A percentile compares a stretch with the other conserved stretches of the same genome.
These are phyloP conservation scores for Paratilapia polleni DNA, from an alignment of 2,113 vertebrate genomes.

Conservation along the genomic window DNA sequence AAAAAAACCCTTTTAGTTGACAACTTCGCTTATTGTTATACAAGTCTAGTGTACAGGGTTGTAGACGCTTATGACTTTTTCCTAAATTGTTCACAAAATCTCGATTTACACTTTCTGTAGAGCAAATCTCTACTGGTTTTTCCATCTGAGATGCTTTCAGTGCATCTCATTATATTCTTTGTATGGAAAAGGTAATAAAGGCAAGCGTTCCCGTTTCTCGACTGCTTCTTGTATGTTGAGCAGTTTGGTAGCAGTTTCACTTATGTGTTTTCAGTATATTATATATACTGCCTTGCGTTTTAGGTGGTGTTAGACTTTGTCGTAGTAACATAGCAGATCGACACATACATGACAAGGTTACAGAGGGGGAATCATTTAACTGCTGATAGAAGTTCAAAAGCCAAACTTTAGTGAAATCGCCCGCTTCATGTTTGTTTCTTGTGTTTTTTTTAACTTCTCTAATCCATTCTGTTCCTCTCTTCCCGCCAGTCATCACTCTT, in stretches of 20 bases:
- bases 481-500: slow-evolving; percentile 40
- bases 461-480: slow-evolving; percentile 14
- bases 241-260: slow-evolving; percentile 7
- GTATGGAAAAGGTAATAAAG: neutral
- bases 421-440: neutral
- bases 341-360: neutral
- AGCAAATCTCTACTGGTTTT: neutral
- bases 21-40: neutral
- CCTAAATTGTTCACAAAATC: neutral
- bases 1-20: neutral
- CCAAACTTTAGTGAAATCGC: neutral
- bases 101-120: neutral
- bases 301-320: neutral
- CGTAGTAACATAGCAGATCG: neutral
- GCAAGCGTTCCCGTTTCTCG: neutral
- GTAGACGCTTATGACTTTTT: neutral
- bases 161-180: neutral
- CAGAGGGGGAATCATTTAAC: too few species aligned
- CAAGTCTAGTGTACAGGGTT: neutral
- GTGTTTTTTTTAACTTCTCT: neutral
- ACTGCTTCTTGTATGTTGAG: neutral
- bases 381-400: neutral
- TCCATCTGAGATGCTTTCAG: neutral
- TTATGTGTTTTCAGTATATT: neutral
- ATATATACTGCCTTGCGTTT: neutral